A percentile compares a stretch with the other conserved stretches of the same genome.
Conservation (phyloP, 1,140 invertebrate genomes). For the Drosophila fuyamai region DNA sequence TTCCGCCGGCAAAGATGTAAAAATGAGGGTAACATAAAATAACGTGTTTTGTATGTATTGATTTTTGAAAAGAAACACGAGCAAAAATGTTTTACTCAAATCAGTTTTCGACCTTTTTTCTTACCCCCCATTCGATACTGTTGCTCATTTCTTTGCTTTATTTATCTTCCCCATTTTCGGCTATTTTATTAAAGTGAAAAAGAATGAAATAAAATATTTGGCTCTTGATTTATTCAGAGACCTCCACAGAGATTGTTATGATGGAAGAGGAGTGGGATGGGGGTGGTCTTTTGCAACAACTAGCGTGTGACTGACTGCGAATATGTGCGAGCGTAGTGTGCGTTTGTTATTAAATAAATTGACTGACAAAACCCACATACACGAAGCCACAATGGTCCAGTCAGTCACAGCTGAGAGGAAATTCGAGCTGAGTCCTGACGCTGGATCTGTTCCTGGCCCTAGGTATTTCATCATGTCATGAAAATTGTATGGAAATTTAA, state of each 20-base stretch:
- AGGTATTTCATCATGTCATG: constrained; percentile 84
- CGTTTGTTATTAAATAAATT: constrained; percentile 83
- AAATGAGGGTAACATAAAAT: too few species aligned
- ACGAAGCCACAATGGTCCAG: constrained; percentile 29
- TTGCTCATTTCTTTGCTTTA: background rate
- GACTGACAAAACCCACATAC: constrained; percentile 64
- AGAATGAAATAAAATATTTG: constrained; percentile 76
- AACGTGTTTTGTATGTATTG: too few species aligned
- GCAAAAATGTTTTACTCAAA: too few species aligned
- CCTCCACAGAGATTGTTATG: constrained; percentile 60
- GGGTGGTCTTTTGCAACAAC: constrained; percentile 18
- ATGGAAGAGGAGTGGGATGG: constrained; percentile 13
- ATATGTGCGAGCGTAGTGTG: constrained; percentile 35
- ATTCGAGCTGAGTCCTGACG: constrained; percentile 37
- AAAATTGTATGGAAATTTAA: constrained; percentile 84
- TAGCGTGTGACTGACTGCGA: constrained; percentile 26
- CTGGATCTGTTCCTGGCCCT: constrained; percentile 48
- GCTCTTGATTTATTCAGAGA: constrained; percentile 72
- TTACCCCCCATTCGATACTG: too few species aligned
- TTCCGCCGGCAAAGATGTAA: too few species aligned
- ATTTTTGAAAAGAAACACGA: too few species aligned
- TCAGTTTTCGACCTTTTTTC: too few species aligned
- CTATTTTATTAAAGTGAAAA: constrained; percentile 57
- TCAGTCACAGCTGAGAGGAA: constrained; percentile 42
- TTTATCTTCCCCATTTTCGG: constrained; percentile 3